Evolutionary conservation across 2,797 vertebrate genomes (phyloP), one percentile per base, ranked within the genome.

Genomic region (Rhinogobio ventralis): DNA sequence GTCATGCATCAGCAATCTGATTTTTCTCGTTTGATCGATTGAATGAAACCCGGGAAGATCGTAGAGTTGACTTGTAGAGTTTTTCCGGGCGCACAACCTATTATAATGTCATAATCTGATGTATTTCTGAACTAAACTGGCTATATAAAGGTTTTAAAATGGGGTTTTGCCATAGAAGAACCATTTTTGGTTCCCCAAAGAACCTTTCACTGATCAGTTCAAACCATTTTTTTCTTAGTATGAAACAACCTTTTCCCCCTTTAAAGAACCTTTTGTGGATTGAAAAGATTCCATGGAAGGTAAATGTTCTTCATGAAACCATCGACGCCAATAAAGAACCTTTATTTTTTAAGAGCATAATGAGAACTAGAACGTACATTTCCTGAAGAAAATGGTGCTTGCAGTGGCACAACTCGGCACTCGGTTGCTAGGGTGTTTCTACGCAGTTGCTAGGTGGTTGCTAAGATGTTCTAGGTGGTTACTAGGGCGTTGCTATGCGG

Each of bases 1-100:
- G 80, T 87, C 84, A 71, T 84, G 84, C 86, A 85, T 79, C 84
- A 83, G 62, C 64, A 33, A 83, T 49, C 53, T 79, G 66, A 53
- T 74, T 74, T 71, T 53, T 23, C 53, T 46, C 76, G 62, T 80
- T 73, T 74, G 66, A 85, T 82, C 64, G 15, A 76, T 42, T 76
- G 57, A 83, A 86, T 76, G 85, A 85, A 84, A 84, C 82, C 46
- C 13, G 55, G 75, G 28, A 55, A 23, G 2, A 33, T n/a, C 36
- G 23, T 75, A 7, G 30, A 25, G 23, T 46, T 14, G 3, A 28
- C 69, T 55, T 30, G 1, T 28, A 45, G 15, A 5, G 25, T 25
- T n/a, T 72, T 46, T 72, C 19, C 2, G 8, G 15, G 9, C 9
- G 9, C 25, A 7, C 28, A 33, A 51, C 71, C 10, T 4, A 23